A percentile compares a stretch with the other conserved stretches of the same genome.
Conservation (phyloP, 2,888 invertebrate genomes). For the Atrina japonica region DNA sequence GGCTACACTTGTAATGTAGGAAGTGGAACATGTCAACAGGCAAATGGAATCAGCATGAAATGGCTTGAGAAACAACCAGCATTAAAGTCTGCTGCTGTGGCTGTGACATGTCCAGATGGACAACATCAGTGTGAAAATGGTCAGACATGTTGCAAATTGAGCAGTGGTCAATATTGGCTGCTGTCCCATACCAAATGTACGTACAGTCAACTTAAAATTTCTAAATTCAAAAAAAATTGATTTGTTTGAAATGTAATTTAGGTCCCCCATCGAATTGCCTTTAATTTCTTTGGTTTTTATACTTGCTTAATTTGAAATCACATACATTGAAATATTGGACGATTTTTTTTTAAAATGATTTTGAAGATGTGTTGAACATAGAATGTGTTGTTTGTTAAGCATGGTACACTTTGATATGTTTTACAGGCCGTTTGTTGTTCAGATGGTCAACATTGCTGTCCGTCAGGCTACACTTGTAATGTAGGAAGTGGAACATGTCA, state of each 20-base stretch:
- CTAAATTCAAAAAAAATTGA: too few relatives aligned
- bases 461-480: constrained; percentile 40
- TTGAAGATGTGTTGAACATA: too few relatives aligned
- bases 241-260: too few relatives aligned
- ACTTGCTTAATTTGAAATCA: too few relatives aligned
- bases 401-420: too few relatives aligned
- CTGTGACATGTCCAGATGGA: constrained; percentile 53
- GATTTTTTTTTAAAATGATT: too few relatives aligned
- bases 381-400: too few relatives aligned
- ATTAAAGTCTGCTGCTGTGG: not conserved
- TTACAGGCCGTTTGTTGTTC: constrained; percentile 61
- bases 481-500: too few relatives aligned
- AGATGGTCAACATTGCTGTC: constrained; percentile 65
- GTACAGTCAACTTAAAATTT: too few relatives aligned
- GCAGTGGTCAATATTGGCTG: constrained; percentile 70
- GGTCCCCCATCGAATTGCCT: too few relatives aligned
- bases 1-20: constrained; percentile 49
- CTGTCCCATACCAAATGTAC: constrained; percentile 73
- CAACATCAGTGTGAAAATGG: constrained; percentile 29
- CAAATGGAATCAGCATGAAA: not conserved
- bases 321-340: too few relatives aligned
- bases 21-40: constrained; percentile 16
- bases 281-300: too few relatives aligned
- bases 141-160: constrained; percentile 71
- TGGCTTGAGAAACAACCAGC: constrained; percentile 13